Evolutionary conservation across 2,888 invertebrate genomes (phyloP).

Genomic region (Helicoverpa assulta): DNA sequence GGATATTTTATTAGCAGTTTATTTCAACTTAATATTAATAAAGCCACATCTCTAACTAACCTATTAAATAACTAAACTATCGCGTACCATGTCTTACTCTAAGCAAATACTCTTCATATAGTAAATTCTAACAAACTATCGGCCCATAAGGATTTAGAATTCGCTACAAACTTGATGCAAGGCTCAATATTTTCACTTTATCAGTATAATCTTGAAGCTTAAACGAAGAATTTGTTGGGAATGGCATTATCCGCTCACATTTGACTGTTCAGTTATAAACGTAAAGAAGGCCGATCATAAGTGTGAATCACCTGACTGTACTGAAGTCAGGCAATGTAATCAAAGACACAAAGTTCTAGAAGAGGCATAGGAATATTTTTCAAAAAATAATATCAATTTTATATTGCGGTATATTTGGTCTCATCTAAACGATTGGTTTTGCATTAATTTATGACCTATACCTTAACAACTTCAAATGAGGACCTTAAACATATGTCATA

Average conservation of each 20-base stretch:
- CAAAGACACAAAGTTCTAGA: slow-evolving; percentile 44
- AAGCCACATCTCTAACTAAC: too few species aligned
- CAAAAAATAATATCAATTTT: background rate
- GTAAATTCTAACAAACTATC: background rate
- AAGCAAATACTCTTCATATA: background rate
- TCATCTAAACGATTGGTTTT: too few species aligned
- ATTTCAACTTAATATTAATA: too few species aligned
- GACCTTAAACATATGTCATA: too few species aligned
- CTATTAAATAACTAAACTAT: too few species aligned
- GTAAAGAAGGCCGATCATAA: slow-evolving; percentile 65
- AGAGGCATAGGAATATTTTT: slow-evolving; percentile 1
- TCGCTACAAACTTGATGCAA: slow-evolving; percentile 7
- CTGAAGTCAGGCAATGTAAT: slow-evolving; percentile 38
- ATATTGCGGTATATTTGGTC: too few species aligned
- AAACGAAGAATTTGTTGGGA: slow-evolving; percentile 53
- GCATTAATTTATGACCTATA: too few species aligned
- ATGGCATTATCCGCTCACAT: slow-evolving; percentile 59
- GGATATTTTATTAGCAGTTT: too few species aligned
- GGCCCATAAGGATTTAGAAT: slow-evolving; percentile 12
- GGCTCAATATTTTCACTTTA: slow-evolving; percentile 31
- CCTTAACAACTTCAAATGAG: too few species aligned
- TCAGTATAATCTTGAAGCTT: slow-evolving; percentile 50
- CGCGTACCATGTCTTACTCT: background rate
- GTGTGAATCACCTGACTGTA: slow-evolving; percentile 62
- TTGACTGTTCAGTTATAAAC: slow-evolving; percentile 62